Evolutionary conservation across 2,113 vertebrate genomes (phyloP).

Genomic region (Menidia beryllina): DNA sequence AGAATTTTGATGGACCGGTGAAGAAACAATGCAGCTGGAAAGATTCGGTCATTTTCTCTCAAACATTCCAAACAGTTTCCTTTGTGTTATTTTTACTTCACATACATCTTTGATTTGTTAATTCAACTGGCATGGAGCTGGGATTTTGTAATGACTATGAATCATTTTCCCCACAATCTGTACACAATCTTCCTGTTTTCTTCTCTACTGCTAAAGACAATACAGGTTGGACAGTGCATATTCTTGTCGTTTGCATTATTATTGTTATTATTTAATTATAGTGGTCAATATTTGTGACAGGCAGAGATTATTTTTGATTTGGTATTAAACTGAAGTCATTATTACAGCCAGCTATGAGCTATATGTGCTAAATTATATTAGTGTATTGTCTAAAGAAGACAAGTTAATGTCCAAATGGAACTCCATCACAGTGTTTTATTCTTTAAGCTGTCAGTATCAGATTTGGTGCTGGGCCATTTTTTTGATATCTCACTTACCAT

Average conservation of each 20-base stretch:
- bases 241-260: too few relatives aligned
- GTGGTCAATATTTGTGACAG: slow-evolving; percentile 49
- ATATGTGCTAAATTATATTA: too few relatives aligned
- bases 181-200: background rate
- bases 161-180: background rate
- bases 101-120: background rate
- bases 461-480: background rate
- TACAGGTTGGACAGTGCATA: background rate
- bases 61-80: slow-evolving; percentile 7
- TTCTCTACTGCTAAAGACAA: background rate
- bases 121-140: background rate
- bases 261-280: too few relatives aligned
- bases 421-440: background rate
- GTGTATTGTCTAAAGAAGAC: too few relatives aligned
- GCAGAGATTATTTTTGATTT: slow-evolving; percentile 17
- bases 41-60: slow-evolving; percentile 31
- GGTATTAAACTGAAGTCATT: slow-evolving; percentile 6
- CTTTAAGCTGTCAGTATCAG: slow-evolving; percentile 3
- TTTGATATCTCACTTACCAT: background rate
- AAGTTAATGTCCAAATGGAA: background rate
- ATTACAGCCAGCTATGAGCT: background rate
- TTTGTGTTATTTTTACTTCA: background rate
- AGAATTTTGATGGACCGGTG: slow-evolving; percentile 58
- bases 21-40: slow-evolving; percentile 60
- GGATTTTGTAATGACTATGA: background rate